These are phyloP conservation scores for Chloroceryle inda DNA, from an alignment of 2,797 vertebrate genomes.

Conservation along the genomic window DNA sequence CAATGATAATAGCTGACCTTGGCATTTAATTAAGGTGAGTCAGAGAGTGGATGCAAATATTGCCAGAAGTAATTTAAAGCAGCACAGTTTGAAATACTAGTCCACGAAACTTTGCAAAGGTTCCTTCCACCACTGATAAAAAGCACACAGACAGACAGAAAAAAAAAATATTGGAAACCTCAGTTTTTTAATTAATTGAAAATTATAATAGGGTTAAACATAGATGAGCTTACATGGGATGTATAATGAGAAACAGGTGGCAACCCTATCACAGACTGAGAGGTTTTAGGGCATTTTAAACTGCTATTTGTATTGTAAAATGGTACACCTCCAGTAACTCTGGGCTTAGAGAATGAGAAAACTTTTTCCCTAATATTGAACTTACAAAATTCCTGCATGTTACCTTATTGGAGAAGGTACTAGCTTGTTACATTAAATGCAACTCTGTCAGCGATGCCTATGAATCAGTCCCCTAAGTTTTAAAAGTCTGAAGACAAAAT, in stretches of 20 bases:
- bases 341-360: neutral
- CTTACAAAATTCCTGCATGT: neutral
- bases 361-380: neutral
- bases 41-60: neutral
- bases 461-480: neutral
- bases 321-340: neutral
- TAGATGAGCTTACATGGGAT: neutral
- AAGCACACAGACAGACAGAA: neutral
- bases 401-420: neutral
- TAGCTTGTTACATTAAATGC: neutral
- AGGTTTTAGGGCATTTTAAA: neutral
- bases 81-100: neutral
- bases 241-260: neutral
- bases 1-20: neutral
- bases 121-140: neutral
- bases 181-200: neutral
- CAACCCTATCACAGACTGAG: neutral
- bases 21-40: neutral
- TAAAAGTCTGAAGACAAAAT: neutral
- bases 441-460: neutral
- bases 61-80: neutral
- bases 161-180: neutral
- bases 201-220: neutral
- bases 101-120: neutral
- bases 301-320: neutral